Percentiles rank a stretch among this genome's conserved stretches.
Evolutionary conservation across 2,888 invertebrate species (phyloP).

Genomic region (Lasioglossum calceatum): DNA sequence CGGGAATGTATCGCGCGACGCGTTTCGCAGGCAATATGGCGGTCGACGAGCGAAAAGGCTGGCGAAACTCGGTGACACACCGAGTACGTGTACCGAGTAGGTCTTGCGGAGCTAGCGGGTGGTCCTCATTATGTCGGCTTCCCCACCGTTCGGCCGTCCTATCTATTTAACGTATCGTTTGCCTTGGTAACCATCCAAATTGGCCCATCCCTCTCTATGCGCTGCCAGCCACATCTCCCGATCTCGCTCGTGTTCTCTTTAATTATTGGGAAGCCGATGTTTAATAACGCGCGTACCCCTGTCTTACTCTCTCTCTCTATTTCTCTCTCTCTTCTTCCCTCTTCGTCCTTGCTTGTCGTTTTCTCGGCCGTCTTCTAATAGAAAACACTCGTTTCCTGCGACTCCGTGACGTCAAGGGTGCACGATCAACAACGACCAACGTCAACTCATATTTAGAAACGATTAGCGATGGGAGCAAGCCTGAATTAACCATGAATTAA

Average conservation of each 20-base stretch:
- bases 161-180: slow-evolving; percentile 85
- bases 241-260: slow-evolving; percentile 71
- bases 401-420: slow-evolving; percentile 1
- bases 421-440: neutral
- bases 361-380: slow-evolving; percentile 55
- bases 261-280: slow-evolving; percentile 78
- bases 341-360: neutral
- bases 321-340: neutral
- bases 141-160: slow-evolving; percentile 81
- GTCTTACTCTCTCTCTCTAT: neutral
- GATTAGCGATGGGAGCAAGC: slow-evolving; percentile 12
- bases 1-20: neutral
- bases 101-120: slow-evolving; percentile 81
- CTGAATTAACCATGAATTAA: neutral
- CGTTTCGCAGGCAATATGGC: neutral
- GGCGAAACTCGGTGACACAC: slow-evolving; percentile 71
- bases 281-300: slow-evolving; percentile 73
- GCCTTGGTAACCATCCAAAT: slow-evolving; percentile 84
- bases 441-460: slow-evolving; percentile 18
- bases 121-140: slow-evolving; percentile 83
- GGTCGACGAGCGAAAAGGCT: slow-evolving; percentile 19
- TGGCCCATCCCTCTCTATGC: slow-evolving; percentile 79
- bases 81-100: slow-evolving; percentile 72
- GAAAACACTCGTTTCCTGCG: slow-evolving; percentile 67
- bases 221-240: slow-evolving; percentile 61